phyloP scores from a whole-genome alignment of 1,140 invertebrate genomes.

The Rhynchophorus ferrugineus region DNA sequence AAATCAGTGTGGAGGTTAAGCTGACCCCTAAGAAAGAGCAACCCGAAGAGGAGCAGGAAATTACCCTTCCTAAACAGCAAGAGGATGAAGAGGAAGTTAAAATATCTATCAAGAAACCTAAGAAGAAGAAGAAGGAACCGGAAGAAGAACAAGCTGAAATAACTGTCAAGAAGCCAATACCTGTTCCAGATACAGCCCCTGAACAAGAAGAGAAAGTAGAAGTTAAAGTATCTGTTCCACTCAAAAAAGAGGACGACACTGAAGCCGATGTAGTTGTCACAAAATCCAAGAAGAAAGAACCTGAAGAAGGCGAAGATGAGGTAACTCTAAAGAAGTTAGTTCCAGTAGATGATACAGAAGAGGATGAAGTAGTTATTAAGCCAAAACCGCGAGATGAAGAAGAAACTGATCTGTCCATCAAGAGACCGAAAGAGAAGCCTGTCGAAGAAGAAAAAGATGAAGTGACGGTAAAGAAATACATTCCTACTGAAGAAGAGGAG shows the following conservation, averaged over 20 bases:
- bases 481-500: slow-evolving; percentile 26
- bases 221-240: too few relatives aligned
- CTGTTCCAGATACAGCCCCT: neutral
- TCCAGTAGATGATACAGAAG: neutral
- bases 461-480: slow-evolving; percentile 19
- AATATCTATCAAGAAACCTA: slow-evolving; percentile 7
- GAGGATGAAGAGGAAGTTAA: slow-evolving; percentile 28
- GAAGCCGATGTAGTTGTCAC: too few relatives aligned
- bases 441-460: slow-evolving; percentile 18
- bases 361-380: neutral
- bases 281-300: too few relatives aligned
- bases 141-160: neutral
- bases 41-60: slow-evolving; percentile 7
- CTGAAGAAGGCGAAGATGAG: slow-evolving; percentile 27
- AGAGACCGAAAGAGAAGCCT: slow-evolving; percentile 14
- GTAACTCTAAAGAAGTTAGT: slow-evolving; percentile 16
- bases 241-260: too few relatives aligned
- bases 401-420: slow-evolving; percentile 26
- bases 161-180: neutral
- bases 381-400: neutral
- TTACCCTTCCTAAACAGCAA: slow-evolving; percentile 25
- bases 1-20: slow-evolving; percentile 28
- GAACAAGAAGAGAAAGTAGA: slow-evolving; percentile 26
- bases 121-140: slow-evolving; percentile 6
- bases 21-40: slow-evolving; percentile 1